Conservation (phyloP, 2,113 vertebrate species). For the Rhynchopsitta pachyrhyncha region DNA sequence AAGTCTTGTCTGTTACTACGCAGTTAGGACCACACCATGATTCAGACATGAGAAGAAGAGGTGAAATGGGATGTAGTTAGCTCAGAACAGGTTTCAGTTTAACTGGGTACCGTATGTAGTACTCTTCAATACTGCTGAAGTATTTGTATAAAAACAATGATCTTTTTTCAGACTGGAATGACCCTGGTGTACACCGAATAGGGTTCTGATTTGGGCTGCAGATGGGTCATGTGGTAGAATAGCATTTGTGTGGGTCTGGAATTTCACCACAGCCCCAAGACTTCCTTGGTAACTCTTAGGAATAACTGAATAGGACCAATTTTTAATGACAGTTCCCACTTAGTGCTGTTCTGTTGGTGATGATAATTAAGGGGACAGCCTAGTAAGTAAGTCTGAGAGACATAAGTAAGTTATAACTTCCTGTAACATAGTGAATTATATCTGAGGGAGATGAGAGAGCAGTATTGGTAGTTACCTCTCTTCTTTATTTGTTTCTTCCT, state of each 20-base stretch:
- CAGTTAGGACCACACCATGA: neutral
- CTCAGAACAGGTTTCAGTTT: neutral
- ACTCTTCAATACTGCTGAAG: neutral
- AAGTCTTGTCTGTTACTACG: neutral
- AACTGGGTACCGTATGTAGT: neutral
- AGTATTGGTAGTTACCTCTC: neutral
- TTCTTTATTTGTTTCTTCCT: neutral
- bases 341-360: neutral
- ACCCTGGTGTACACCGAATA: neutral
- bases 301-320: neutral
- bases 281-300: neutral
- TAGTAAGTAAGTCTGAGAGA: neutral
- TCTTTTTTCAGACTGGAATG: neutral
- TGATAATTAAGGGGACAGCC: neutral
- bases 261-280: neutral
- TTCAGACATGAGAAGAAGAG: neutral
- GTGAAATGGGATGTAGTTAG: neutral
- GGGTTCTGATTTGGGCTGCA: neutral
- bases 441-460: neutral
- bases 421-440: too few species aligned
- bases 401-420: too few species aligned
- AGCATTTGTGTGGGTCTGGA: neutral
- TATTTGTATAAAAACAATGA: neutral
- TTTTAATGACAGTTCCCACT: neutral
- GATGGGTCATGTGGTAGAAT: neutral